Evolutionary conservation across 1,140 invertebrate species (phyloP), one percentile per base, ranked within the genome.

Genomic region (Panulirus ornatus): DNA sequence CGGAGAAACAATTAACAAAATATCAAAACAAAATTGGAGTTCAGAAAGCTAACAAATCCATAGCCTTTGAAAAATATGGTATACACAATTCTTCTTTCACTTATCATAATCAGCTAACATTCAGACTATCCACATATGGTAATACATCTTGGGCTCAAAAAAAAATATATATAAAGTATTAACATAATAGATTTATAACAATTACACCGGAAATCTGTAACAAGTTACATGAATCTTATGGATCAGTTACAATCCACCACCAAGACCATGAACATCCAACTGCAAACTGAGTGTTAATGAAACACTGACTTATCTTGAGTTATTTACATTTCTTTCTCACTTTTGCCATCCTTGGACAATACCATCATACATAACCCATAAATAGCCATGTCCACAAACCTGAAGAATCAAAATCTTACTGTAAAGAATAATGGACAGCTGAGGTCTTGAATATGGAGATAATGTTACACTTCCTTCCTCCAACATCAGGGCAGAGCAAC

Each of bases 1-100:
- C 30, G 9, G 58, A 66, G 58, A 66, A 66, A 66, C 58, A 66
- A 66, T 30, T 66, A 66, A 66, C 58, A 66, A 66, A 66, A 66
- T 66, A 27, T 27, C 58, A 66, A 66, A 66, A 66, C 9, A 47
- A 47, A 6, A 47, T 14, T 5, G 44, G 0, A 27, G 30, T 66
- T 66, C 22, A 58, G 58, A 66, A n/a, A 66, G 58, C 58, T 66
- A 66, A 8, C 3, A 58, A 19, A 66, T 30, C 22, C 44, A n/a
- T 30, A 30, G 27, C 27, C 58, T 66, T 27, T n/a, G n/a, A 66
- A 66, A 66, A 66, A 66, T 66, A 66, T n/a, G 8, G 58, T 11
- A 30, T 66, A 11, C 6, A 66, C 58, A 66, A 66, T 30, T 30
- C 3, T 66, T 66, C 30, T 27, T 66, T 30, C 58, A 66, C 27